Conservation (phyloP, 2,797 vertebrate species). For the Rhinogobio ventralis region DNA sequence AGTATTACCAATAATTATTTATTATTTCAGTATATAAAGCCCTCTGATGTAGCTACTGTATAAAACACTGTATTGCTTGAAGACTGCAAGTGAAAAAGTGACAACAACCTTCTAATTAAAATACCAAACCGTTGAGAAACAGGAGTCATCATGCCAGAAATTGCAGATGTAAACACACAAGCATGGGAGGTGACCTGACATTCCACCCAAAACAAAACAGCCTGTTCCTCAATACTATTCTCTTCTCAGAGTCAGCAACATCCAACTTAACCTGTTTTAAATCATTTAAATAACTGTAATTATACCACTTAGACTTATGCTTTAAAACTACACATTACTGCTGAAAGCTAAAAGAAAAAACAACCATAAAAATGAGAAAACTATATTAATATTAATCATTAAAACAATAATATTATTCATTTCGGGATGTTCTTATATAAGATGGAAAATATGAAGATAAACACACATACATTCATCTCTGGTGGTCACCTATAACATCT, state of each 20-base stretch:
- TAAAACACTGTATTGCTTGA: background rate
- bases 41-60: background rate
- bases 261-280: background rate
- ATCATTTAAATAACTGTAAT: background rate
- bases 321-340: background rate
- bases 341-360: background rate
- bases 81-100: conserved; percentile 15
- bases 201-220: conserved; percentile 14
- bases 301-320: background rate
- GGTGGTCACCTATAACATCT: background rate
- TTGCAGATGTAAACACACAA: conserved; percentile 29
- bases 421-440: background rate
- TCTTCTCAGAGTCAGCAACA: background rate
- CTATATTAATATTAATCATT: background rate
- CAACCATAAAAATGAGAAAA: background rate
- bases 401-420: background rate
- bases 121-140: conserved; percentile 12
- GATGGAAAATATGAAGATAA: background rate
- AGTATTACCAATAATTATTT: background rate
- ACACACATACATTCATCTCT: background rate
- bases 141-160: background rate
- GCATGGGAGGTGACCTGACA: conserved; percentile 23
- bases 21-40: background rate
- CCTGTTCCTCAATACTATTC: background rate
- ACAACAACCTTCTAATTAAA: conserved; percentile 20